Evolutionary conservation across 2,888 invertebrate species (phyloP).

Genomic region (Cataglyphis rosenhaueri): DNA sequence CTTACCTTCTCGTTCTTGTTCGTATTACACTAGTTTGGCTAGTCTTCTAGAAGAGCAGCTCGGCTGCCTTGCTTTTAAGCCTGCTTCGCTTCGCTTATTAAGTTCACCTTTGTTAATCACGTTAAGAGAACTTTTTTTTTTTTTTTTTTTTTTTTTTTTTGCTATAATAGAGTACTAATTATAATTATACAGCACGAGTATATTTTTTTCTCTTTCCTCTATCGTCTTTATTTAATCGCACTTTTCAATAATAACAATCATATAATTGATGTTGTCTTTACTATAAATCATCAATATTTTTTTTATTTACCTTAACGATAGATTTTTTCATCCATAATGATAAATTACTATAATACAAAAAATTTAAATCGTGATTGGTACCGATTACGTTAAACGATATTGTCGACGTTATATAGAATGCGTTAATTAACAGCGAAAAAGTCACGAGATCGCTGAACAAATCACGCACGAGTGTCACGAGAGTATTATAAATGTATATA

Average conservation of each 20-base stretch:
- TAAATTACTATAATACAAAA: neutral
- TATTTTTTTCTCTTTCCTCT: neutral
- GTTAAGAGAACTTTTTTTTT: neutral
- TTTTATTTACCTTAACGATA: neutral
- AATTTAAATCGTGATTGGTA: neutral
- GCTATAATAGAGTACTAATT: neutral
- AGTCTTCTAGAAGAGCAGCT: constrained; percentile 75
- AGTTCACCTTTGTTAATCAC: neutral
- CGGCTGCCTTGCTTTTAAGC: constrained; percentile 38
- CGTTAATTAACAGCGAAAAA: constrained; percentile 37
- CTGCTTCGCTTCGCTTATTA: neutral
- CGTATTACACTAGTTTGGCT: constrained; percentile 82
- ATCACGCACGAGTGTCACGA: constrained; percentile 4
- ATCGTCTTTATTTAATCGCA: neutral
- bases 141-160: neutral
- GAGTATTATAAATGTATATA: constrained; percentile 28
- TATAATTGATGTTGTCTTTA: neutral
- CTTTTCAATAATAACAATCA: neutral
- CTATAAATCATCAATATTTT: neutral
- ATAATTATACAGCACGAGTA: constrained; percentile 1
- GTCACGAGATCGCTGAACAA: neutral
- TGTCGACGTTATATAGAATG: neutral
- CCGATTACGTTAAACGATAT: neutral
- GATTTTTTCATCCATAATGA: constrained; percentile 1
- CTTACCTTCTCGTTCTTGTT: constrained; percentile 73